Evolutionary conservation across 2,888 invertebrate genomes (phyloP).

Genomic region (Phyllotreta cruciferae): DNA sequence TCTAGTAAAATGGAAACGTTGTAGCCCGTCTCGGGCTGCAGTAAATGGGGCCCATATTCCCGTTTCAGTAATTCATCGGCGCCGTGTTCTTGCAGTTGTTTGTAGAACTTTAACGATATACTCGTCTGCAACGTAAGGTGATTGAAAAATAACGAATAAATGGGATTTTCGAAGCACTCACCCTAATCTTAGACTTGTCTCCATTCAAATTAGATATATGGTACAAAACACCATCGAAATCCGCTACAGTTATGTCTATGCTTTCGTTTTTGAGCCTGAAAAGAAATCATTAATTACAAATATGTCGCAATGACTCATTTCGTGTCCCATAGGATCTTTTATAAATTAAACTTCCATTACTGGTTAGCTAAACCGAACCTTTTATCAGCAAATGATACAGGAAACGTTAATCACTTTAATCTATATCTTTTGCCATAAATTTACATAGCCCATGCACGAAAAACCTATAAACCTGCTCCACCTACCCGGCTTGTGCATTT

Average conservation of each 20-base stretch:
- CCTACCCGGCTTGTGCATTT: conserved; percentile 96
- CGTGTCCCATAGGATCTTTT: too few relatives aligned
- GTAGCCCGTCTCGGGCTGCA: conserved; percentile 89
- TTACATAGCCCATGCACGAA: conserved; percentile 19
- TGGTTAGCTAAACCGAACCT: not conserved
- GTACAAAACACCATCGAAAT: conserved; percentile 99
- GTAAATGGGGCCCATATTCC: conserved; percentile 86
- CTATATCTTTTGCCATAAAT: conserved; percentile 25
- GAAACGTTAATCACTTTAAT: conserved; percentile 33
- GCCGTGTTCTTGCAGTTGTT: conserved; percentile 97
- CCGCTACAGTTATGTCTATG: conserved; percentile 92
- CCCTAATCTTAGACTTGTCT: conserved; percentile 97
- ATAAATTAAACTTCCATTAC: not conserved
- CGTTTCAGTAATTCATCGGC: conserved; percentile 95
- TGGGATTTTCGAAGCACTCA: conserved; percentile 62
- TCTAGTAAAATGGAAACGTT: conserved; percentile 94
- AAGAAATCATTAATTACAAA: conserved; percentile 47
- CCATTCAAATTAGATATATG: conserved; percentile 97
- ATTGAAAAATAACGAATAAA: not conserved
- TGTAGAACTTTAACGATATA: conserved; percentile 98
- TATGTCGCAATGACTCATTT: not conserved
- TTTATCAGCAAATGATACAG: conserved; percentile 30
- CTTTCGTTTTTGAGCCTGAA: conserved; percentile 92
- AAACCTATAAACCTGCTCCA: conserved; percentile 45
- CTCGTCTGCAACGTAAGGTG: conserved; percentile 76